These are phyloP conservation scores for Idaea aversata DNA, from an alignment of 2,888 invertebrate species.

Conservation along the genomic window DNA sequence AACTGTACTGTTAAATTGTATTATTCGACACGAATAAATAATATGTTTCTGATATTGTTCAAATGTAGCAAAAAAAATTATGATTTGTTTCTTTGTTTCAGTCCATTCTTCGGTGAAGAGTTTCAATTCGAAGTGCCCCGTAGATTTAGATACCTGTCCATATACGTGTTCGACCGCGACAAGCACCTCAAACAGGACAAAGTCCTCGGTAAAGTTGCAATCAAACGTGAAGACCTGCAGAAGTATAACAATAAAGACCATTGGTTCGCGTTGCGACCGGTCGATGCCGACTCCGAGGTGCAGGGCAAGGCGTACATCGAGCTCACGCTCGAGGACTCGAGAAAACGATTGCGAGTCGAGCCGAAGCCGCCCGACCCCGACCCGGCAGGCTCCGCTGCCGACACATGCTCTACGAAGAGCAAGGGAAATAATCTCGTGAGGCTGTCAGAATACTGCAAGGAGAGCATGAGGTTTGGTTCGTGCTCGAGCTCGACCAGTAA, in stretches of 20 bases:
- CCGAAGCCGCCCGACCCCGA: conserved; percentile 73
- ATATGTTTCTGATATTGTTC: conserved; percentile 25
- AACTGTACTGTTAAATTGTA: conserved; percentile 37
- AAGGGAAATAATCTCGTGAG: conserved; percentile 70
- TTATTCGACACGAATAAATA: conserved; percentile 45
- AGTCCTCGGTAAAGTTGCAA: conserved; percentile 89
- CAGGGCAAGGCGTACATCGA: conserved; percentile 94
- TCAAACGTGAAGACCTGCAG: conserved; percentile 92
- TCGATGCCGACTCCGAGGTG: conserved; percentile 94
- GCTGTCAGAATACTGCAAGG: conserved; percentile 73
- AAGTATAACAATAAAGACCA: conserved; percentile 95
- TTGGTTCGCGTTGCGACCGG: conserved; percentile 92
- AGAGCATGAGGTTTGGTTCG: conserved; percentile 73
- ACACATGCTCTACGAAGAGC: conserved; percentile 55
- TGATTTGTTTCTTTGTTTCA: conserved; percentile 63
- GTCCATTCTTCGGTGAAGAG: conserved; percentile 96
- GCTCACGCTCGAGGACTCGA: conserved; percentile 84
- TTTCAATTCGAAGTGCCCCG: conserved; percentile 96
- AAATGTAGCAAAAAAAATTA: conserved; percentile 4
- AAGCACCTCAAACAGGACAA: conserved; percentile 91
- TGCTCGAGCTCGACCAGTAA: conserved; percentile 74
- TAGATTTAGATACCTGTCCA: conserved; percentile 92
- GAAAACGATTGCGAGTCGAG: conserved; percentile 75
- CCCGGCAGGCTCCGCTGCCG: conserved; percentile 47
- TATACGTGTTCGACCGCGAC: conserved; percentile 94